Evolutionary conservation across 2,797 vertebrate species (phyloP), one percentile per base, ranked within the genome.

Genomic region (Anniella stebbinsi): DNA sequence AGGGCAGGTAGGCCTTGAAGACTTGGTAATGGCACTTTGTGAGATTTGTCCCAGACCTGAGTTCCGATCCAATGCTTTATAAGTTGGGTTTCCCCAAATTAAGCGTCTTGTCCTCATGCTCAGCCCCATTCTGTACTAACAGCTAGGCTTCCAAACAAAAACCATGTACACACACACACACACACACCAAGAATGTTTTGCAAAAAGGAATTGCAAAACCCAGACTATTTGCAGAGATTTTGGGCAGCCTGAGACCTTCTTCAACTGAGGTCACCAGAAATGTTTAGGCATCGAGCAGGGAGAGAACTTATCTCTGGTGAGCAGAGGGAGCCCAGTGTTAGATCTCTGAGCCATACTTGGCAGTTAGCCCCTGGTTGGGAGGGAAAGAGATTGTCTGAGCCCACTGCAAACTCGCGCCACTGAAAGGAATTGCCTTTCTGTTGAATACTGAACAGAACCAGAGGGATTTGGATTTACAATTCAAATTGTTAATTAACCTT

Each of bases 401-500:
- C 80, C n/a, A 54, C 60, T 2, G n/a, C 73, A 23, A 33, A 36
- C 48, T 63, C 30, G 0, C 33, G 4, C 82, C 63, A 70, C 17
- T 36, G 60, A 77, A 87, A 67, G 87, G 1, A 30, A 77, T 41
- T 83, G 45, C 45, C 60, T 77, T 90, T 70, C 70, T 83, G 45
- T 1, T 77, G 48, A 54, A 90, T 69, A 72, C 80, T n/a, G 60
- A 83, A 57, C 72, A 77, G 78, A 83, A 76, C 28, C 80, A 1
- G 57, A 28, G 70, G 72, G 57, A 84, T 57, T 41, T 70, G 60
- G 60, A 90, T 84, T 84, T 83, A 30, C 80, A 60, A 76, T 67
- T 87, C 57, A 87, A 83, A 87, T 90, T 57, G 85, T 90, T 90
- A 70, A 70, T 87, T 90, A 87, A 90, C 80, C n/a, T 87, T 54